A percentile compares a stretch with the other conserved stretches of the same genome.
phyloP scores from a whole-genome alignment of 2,797 vertebrate genomes.

The Lindbergichthys nudifrons region DNA sequence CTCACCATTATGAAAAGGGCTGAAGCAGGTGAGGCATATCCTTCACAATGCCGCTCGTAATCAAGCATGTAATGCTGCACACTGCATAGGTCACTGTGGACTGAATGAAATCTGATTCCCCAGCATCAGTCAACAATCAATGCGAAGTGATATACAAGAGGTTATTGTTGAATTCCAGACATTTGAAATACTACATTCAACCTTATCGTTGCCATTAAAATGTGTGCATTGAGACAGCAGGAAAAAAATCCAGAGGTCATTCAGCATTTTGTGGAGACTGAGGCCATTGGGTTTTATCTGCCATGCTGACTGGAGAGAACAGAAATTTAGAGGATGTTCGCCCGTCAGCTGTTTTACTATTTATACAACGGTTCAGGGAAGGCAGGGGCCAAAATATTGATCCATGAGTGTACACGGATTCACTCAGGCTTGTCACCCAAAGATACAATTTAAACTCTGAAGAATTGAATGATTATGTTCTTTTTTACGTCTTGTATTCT shows the following conservation, averaged over 20 bases:
- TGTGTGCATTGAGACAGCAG: not conserved
- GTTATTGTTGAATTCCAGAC: constrained; percentile 24
- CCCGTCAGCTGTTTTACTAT: constrained; percentile 78
- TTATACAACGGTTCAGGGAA: constrained; percentile 75
- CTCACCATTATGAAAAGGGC: constrained; percentile 11
- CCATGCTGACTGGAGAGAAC: constrained; percentile 62
- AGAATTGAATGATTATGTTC: not conserved
- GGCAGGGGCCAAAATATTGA: constrained; percentile 75
- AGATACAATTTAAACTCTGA: constrained; percentile 20
- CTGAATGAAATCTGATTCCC: constrained; percentile 65
- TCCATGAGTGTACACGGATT: constrained; percentile 56
- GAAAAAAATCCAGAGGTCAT: constrained; percentile 38
- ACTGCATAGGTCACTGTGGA: constrained; percentile 40
- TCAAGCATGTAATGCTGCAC: constrained; percentile 41
- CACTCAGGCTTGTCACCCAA: constrained; percentile 26
- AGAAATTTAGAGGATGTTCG: constrained; percentile 66
- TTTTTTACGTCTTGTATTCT: constrained; percentile 1
- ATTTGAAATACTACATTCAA: constrained; percentile 37
- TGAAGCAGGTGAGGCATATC: constrained; percentile 3
- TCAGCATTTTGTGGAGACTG: constrained; percentile 29
- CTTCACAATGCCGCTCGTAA: constrained; percentile 37
- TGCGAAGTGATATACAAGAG: constrained; percentile 32
- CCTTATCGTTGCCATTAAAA: constrained; percentile 7
- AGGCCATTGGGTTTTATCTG: constrained; percentile 40
- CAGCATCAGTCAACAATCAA: constrained; percentile 58